Percentiles rank a stretch among this genome's conserved stretches.
Conservation (phyloP, 2,113 vertebrate species). For the Misgurnus mizolepis region DNA sequence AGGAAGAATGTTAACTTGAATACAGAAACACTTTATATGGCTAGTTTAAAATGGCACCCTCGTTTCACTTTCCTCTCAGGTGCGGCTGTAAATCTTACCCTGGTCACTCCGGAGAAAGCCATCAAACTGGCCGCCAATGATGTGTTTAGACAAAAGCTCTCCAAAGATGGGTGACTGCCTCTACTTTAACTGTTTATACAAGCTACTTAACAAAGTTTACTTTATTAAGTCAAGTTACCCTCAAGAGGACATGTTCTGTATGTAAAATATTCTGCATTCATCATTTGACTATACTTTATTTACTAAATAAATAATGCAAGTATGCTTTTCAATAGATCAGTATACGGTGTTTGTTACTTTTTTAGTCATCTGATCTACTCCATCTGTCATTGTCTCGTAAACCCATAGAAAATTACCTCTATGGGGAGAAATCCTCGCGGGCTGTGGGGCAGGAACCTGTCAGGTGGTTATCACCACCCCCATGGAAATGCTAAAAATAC, state of each 20-base stretch:
- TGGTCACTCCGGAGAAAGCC: conserved; percentile 87
- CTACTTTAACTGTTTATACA: neutral
- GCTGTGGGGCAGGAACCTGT: conserved; percentile 81
- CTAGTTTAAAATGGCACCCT: neutral
- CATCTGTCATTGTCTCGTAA: conserved; percentile 16
- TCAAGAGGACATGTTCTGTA: neutral
- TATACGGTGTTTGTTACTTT: neutral
- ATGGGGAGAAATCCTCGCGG: conserved; percentile 77
- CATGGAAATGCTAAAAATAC: conserved; percentile 88
- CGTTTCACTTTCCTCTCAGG: conserved; percentile 67
- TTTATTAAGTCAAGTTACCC: neutral
- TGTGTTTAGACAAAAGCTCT: conserved; percentile 81
- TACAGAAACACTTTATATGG: neutral
- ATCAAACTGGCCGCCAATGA: conserved; percentile 88
- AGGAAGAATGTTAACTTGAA: no score
- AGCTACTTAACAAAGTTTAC: neutral
- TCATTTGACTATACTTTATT: neutral
- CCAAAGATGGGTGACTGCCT: conserved; percentile 75
- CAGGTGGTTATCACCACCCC: conserved; percentile 81
- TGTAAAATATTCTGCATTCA: no score
- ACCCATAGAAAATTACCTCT: conserved; percentile 70
- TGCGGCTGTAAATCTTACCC: conserved; percentile 82
- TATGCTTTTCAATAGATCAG: neutral
- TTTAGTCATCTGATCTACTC: neutral
- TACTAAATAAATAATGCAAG: neutral